These are phyloP conservation scores for Teleogryllus oceanicus DNA, from an alignment of 2,888 invertebrate species.

Conservation along the genomic window DNA sequence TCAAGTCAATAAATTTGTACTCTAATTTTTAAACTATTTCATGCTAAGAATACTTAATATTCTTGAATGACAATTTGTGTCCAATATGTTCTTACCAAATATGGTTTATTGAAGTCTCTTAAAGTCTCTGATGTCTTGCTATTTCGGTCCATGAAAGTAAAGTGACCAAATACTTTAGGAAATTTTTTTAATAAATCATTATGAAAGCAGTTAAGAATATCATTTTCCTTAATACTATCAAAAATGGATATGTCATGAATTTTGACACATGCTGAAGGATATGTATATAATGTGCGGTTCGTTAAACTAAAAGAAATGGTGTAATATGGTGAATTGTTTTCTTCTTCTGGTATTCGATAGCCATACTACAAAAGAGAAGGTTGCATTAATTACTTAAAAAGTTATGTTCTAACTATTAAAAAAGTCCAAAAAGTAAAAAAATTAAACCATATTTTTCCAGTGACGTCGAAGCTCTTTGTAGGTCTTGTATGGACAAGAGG, in stretches of 20 bases:
- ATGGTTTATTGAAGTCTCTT: too few species aligned
- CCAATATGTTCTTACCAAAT: too few species aligned
- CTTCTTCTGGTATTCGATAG: conserved; percentile 34
- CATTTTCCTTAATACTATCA: not conserved
- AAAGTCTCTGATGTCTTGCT: too few species aligned
- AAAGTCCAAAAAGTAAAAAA: conserved; percentile 24
- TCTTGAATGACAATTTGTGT: too few species aligned
- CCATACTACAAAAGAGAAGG: conserved; percentile 33
- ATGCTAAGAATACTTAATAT: too few species aligned
- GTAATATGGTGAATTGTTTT: conserved; percentile 29
- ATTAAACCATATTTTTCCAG: conserved; percentile 47
- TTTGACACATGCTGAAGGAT: conserved; percentile 34
- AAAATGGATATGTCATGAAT: not conserved
- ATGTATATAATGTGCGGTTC: conserved; percentile 31
- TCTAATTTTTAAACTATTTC: too few species aligned
- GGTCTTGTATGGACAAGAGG: conserved; percentile 41
- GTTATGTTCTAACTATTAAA: conserved; percentile 18
- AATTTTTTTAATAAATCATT: conserved; percentile 7
- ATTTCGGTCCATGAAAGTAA: too few species aligned
- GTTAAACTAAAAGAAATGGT: conserved; percentile 30
- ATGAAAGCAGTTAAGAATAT: not conserved
- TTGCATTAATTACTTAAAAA: not conserved
- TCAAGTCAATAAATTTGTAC: too few species aligned
- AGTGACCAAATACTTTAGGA: not conserved
- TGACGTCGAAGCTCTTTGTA: conserved; percentile 44